phyloP scores from a whole-genome alignment of 2,888 invertebrate species.

The Melinaea marsaeus region DNA sequence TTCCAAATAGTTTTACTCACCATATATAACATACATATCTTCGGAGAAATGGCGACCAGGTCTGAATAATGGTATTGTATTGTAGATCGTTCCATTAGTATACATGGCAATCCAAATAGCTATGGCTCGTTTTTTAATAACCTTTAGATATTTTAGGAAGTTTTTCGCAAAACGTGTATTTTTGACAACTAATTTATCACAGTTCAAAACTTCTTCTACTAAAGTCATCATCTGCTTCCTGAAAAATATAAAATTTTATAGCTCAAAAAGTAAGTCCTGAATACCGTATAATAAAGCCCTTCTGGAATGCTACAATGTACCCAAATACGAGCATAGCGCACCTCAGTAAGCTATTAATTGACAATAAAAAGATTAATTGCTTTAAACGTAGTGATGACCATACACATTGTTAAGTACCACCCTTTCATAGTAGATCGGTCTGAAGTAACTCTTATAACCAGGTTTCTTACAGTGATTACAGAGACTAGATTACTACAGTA shows the following conservation, averaged over 20 bases:
- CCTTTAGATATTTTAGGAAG: conserved; percentile 36
- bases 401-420: no score
- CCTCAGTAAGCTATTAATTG: no score
- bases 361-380: no score
- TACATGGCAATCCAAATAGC: conserved; percentile 47
- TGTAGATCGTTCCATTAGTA: conserved; percentile 43
- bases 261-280: no score
- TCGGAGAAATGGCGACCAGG: conserved; percentile 46
- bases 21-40: conserved; percentile 42
- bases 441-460: no score
- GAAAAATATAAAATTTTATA: conserved; percentile 8
- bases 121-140: conserved; percentile 48
- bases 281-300: no score
- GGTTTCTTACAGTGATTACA: no score
- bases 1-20: conserved; percentile 27
- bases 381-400: no score
- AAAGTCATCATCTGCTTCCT: conserved; percentile 41
- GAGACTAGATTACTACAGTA: no score
- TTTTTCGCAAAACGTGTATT: conserved; percentile 43
- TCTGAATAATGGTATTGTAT: conserved; percentile 36
- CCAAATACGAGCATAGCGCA: no score
- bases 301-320: no score
- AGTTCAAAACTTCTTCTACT: conserved; percentile 37
- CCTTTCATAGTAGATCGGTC: no score
- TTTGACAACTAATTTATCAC: conserved; percentile 36